phyloP scores from a whole-genome alignment of 2,797 vertebrate species.

The Phrynocephalus vlangalii region DNA sequence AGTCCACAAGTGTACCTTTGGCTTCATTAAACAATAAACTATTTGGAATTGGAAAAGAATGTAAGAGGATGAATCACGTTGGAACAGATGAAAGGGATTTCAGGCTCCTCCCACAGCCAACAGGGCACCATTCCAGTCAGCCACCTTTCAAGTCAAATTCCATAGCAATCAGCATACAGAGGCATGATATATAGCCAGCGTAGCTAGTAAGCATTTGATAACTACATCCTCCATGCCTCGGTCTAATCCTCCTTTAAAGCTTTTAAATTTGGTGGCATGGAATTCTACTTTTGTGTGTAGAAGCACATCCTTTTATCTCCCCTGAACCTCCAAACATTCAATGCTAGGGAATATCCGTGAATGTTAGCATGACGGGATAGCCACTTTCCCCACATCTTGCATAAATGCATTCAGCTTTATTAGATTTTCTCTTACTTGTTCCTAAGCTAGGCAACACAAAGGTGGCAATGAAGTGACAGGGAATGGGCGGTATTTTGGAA shows the following conservation, averaged over 20 bases:
- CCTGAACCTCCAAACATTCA: neutral
- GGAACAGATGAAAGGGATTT: neutral
- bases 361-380: neutral
- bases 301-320: neutral
- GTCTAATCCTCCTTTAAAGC: neutral
- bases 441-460: neutral
- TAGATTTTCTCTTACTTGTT: neutral
- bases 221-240: neutral
- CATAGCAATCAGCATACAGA: neutral
- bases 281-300: neutral
- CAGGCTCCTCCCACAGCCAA: too few relatives aligned
- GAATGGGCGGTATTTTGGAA: too few relatives aligned
- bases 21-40: neutral
- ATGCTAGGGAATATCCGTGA: neutral
- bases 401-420: neutral
- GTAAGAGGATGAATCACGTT: neutral
- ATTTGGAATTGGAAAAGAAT: neutral
- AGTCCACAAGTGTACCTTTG: too few relatives aligned
- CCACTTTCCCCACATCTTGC: neutral
- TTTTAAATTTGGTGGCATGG: neutral
- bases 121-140: too few relatives aligned
- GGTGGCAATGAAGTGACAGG: too few relatives aligned
- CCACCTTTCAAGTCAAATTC: neutral
- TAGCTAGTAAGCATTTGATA: neutral
- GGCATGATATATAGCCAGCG: neutral